These are phyloP conservation scores for Callipepla californica DNA, from an alignment of 2,113 vertebrate genomes.

Conservation along the genomic window DNA sequence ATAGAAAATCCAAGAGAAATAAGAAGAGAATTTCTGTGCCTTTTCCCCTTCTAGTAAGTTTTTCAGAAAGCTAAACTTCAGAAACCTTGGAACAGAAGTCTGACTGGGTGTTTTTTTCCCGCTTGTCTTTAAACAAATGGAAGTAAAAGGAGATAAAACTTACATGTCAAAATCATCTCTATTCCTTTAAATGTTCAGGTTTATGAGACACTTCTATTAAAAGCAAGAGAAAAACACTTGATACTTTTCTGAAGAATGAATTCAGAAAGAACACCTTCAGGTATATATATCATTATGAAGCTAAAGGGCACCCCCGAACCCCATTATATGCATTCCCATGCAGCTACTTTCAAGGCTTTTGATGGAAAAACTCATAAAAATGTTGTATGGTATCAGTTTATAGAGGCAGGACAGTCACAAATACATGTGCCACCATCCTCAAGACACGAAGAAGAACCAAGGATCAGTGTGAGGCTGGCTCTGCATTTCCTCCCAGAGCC, in stretches of 20 bases:
- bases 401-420: neutral
- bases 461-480: neutral
- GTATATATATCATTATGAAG: neutral
- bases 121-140: neutral
- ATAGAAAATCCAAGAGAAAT: neutral
- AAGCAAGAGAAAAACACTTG: neutral
- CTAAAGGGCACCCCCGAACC: neutral
- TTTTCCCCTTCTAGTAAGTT: neutral
- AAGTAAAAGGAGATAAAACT: neutral
- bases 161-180: neutral
- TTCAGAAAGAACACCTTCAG: neutral
- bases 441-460: neutral
- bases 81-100: neutral
- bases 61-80: neutral
- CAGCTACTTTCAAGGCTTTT: neutral
- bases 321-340: neutral
- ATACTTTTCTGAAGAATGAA: constrained; percentile 4
- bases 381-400: rapidly evolving
- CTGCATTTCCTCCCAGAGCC: neutral
- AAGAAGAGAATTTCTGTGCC: neutral
- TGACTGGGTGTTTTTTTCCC: neutral
- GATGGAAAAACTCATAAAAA: constrained; percentile 16
- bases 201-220: neutral
- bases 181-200: neutral
- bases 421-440: neutral